A percentile compares a stretch with the other conserved stretches of the same genome.
Evolutionary conservation across 2,797 vertebrate genomes (phyloP).

Genomic region (Poecilia velifera): DNA sequence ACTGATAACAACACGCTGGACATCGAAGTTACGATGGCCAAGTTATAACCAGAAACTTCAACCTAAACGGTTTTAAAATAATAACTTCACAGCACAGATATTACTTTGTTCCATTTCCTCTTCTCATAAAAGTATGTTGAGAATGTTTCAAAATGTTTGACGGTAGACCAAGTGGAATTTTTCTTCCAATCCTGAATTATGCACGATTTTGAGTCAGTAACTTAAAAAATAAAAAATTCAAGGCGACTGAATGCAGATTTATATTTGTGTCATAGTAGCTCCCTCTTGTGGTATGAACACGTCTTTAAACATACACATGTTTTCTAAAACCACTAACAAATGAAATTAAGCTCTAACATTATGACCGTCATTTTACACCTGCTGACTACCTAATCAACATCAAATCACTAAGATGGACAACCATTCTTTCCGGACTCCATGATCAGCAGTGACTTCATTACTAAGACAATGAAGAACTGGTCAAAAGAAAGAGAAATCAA

Average conservation of each 20-base stretch:
- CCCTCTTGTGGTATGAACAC: constrained; percentile 59
- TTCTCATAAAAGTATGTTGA: background rate
- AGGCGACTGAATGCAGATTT: background rate
- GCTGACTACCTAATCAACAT: background rate
- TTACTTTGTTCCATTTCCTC: background rate
- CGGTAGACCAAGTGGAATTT: background rate
- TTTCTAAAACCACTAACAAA: background rate
- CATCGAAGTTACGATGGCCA: background rate
- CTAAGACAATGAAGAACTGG: background rate
- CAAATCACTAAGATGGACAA: background rate
- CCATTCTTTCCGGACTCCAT: background rate
- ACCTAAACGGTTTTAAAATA: background rate
- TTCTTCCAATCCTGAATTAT: background rate
- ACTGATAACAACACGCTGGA: background rate
- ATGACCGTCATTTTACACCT: background rate
- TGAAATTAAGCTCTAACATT: background rate
- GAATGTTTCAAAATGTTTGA: background rate
- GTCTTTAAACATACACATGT: background rate
- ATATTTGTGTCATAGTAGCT: constrained; percentile 10
- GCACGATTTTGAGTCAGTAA: background rate
- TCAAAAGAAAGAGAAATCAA: background rate
- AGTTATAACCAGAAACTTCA: background rate
- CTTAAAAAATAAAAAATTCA: background rate
- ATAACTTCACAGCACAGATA: background rate
- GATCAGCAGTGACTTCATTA: background rate